phyloP scores from a whole-genome alignment of 2,797 vertebrate species.

The Botia almorhae region DNA sequence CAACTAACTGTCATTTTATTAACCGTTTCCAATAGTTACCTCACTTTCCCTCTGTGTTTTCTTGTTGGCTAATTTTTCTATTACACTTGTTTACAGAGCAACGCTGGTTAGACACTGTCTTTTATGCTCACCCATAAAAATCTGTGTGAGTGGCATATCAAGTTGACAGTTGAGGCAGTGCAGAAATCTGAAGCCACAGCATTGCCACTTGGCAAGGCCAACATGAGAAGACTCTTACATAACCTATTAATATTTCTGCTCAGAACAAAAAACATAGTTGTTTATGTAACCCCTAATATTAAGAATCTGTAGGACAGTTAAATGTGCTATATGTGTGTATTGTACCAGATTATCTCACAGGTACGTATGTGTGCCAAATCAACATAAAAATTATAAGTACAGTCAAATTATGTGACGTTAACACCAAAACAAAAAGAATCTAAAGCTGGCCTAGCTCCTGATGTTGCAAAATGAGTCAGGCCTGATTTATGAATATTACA shows the following conservation, averaged over 20 bases:
- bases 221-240: conserved; percentile 23
- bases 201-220: conserved; percentile 20
- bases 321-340: neutral
- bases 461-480: too few relatives aligned
- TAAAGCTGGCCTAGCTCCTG: too few relatives aligned
- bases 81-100: conserved; percentile 33
- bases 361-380: too few relatives aligned
- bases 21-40: conserved; percentile 37
- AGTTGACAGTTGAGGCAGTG: neutral
- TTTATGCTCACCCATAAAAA: neutral
- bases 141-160: neutral
- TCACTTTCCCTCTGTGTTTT: conserved; percentile 14
- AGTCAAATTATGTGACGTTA: too few relatives aligned
- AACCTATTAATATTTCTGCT: conserved; percentile 15
- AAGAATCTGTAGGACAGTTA: conserved; percentile 18
- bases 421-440: too few relatives aligned
- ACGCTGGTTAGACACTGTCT: neutral
- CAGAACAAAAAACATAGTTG: neutral
- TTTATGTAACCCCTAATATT: conserved; percentile 43
- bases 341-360: too few relatives aligned
- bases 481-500: too few relatives aligned
- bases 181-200: neutral
- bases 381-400: too few relatives aligned
- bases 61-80: conserved; percentile 38
- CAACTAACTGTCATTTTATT: conserved; percentile 12